Base-by-base conservation (phyloP, 2,797 vertebrate genomes). In the Nyctibius grandis region DNA sequence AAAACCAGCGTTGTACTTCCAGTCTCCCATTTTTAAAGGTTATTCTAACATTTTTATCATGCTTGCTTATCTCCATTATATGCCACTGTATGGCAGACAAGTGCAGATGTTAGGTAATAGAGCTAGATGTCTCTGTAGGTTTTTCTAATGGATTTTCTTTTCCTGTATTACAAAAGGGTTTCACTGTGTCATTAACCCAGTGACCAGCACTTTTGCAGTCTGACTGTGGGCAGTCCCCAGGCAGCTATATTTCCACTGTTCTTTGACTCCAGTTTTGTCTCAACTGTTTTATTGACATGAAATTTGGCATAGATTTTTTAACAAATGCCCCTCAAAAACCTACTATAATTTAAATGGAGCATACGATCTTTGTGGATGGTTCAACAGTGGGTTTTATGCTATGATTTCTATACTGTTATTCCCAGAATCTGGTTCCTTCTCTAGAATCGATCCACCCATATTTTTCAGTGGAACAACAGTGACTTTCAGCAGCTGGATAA, bases 61-160 rank as follows among this genome's bases (percentile, higher is more conserved):
- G 38, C 65, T 88, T 88, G 21, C 75, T 92, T 93, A 86, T 91
- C 76, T 93, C 88, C 44, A 20, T 82, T 77, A 77, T 70, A 74
- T 47, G 34, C 72, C 45, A 11, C 70, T 47, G 75, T 29, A 72
- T 13, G 78, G 76, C 69, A 93, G 91, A 48, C 69, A 79, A 45
- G 67, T 89, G 91, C 91, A 94, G 76, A 65, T 85, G 69, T 95
- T 69, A 72, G 91, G 59, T 91, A 89, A 77, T 23, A 65, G 94
- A 94, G 89, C 75, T 92, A 72, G 67, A 93, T 94, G 84, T 94
- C 93, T 91, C 95, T 89, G 47, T 70, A 68, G 92, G 69, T 85
- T 96, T 95, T 93, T 75, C 75, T 89, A 88, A 94, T 90, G 85
- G 91, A n/a, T 84, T 92, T 90, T 56, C 54, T 82, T 68, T 80